These are phyloP conservation scores for Chionis minor DNA, from an alignment of 2,113 vertebrate species.

Conservation along the genomic window DNA sequence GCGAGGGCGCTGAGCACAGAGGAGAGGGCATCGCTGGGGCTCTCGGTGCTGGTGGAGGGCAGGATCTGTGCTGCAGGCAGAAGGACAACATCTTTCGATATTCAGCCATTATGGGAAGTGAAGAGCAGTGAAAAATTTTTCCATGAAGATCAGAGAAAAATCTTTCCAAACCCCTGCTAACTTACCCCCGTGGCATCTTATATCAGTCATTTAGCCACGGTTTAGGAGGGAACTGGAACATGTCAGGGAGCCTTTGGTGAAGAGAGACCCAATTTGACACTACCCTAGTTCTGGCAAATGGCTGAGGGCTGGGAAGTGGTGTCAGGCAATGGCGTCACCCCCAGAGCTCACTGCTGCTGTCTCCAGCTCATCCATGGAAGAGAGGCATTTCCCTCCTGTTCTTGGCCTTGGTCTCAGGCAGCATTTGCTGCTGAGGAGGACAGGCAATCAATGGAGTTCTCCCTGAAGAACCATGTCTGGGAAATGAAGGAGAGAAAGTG, in stretches of 20 bases:
- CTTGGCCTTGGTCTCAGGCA: neutral
- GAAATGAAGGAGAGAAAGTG: neutral
- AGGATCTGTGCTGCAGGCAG: neutral
- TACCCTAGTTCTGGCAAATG: neutral
- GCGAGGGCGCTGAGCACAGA: neutral
- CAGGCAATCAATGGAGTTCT: neutral
- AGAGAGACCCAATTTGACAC: neutral
- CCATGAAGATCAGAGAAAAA: neutral
- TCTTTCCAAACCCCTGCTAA: neutral
- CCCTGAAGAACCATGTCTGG: neutral
- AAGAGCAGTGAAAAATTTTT: neutral
- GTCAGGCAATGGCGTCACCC: accelerated
- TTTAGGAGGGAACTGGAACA: neutral
- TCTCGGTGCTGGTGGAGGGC: neutral
- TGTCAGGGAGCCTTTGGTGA: neutral
- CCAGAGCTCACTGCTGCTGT: neutral
- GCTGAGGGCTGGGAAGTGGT: neutral
- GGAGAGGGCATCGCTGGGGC: neutral
- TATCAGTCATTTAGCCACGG: neutral
- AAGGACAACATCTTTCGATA: neutral
- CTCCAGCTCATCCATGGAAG: neutral
- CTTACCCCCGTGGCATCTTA: neutral
- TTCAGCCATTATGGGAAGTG: neutral
- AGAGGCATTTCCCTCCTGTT: neutral
- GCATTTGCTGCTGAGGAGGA: neutral